These are phyloP conservation scores for Mystacides longicornis DNA, from an alignment of 2,888 invertebrate species.

Conservation along the genomic window DNA sequence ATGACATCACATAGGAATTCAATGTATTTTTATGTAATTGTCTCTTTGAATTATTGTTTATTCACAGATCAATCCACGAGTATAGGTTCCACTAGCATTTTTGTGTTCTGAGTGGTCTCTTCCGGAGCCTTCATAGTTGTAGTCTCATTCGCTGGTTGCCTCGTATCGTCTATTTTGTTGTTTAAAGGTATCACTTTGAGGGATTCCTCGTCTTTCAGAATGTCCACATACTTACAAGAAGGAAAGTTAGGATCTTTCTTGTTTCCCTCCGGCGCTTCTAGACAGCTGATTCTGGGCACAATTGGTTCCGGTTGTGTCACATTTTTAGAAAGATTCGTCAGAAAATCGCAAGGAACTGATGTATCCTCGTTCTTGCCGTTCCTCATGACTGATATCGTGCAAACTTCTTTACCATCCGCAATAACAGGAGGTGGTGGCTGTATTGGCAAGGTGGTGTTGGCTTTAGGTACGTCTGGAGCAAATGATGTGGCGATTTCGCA, in stretches of 20 bases:
- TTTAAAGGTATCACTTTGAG: constrained; percentile 14
- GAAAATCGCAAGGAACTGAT: constrained; percentile 44
- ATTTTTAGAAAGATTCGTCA: constrained; percentile 37
- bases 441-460: constrained; percentile 25
- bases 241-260: constrained; percentile 27
- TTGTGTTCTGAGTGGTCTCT: background rate
- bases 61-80: too few species aligned
- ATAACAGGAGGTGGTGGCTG: constrained; percentile 26
- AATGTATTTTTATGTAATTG: too few species aligned
- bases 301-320: constrained; percentile 10
- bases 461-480: constrained; percentile 38
- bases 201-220: background rate
- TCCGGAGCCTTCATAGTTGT: constrained; percentile 30
- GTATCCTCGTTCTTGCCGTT: constrained; percentile 39
- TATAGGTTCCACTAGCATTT: background rate
- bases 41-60: too few species aligned
- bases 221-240: constrained; percentile 5
- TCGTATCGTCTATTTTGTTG: background rate
- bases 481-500: constrained; percentile 48
- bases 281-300: constrained; percentile 29
- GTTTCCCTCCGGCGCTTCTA: background rate
- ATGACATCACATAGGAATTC: too few species aligned
- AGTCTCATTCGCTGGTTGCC: constrained; percentile 26
- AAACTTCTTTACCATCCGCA: constrained; percentile 41
- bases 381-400: constrained; percentile 42